Percentiles rank a stretch among this genome's conserved stretches.
Conservation (phyloP, 1,140 invertebrate species). For the Hycleus phaleratus region DNA sequence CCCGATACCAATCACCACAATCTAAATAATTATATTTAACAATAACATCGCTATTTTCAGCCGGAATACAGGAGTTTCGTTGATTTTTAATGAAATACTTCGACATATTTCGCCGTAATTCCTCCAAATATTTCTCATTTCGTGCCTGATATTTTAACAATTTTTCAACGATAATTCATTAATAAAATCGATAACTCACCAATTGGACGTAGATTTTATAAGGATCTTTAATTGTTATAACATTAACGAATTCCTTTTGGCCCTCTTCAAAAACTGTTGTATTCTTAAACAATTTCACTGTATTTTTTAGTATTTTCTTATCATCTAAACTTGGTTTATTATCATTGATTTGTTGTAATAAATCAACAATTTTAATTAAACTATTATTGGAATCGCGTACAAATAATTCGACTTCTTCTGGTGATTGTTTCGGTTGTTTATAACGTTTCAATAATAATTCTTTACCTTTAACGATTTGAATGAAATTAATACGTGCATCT, state of each 20-base stretch:
- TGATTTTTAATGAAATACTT: neutral
- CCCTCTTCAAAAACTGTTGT: constrained; percentile 15
- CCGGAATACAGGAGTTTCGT: neutral
- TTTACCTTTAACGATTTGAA: constrained; percentile 20
- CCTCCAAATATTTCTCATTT: neutral
- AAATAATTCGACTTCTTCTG: constrained; percentile 22
- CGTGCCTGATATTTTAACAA: too few relatives aligned
- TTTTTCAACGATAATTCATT: too few relatives aligned
- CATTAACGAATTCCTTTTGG: constrained; percentile 17
- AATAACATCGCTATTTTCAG: constrained; percentile 19
- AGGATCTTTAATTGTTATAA: constrained; percentile 23
- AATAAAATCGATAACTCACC: neutral
- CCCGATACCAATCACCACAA: constrained; percentile 22
- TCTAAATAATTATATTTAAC: constrained; percentile 18
- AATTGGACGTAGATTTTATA: constrained; percentile 25
- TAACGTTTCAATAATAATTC: constrained; percentile 13
- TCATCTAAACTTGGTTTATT: too few relatives aligned
- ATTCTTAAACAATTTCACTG: neutral
- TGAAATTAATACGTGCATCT: constrained; percentile 19
- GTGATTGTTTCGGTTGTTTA: too few relatives aligned
- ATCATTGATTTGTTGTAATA: neutral
- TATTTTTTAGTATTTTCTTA: too few relatives aligned
- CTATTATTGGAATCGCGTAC: constrained; percentile 22
- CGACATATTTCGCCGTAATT: neutral
- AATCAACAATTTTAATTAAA: constrained; percentile 20